Evolutionary conservation across 2,113 vertebrate species (phyloP).

Genomic region (Poecilia latipinna): DNA sequence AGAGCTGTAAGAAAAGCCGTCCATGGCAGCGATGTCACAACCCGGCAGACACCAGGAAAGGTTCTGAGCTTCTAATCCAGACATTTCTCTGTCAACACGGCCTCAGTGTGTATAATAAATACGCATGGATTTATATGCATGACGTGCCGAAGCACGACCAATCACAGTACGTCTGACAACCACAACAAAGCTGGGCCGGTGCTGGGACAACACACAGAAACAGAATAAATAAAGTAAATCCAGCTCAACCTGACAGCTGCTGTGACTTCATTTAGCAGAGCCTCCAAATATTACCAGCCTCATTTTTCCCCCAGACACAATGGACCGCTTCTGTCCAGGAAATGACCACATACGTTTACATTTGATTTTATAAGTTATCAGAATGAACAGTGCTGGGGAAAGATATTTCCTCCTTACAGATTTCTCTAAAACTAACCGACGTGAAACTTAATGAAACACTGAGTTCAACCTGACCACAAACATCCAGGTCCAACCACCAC

Average conservation of each 20-base stretch:
- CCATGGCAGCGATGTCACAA: background rate
- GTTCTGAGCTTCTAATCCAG: conserved; percentile 6
- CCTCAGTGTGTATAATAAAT: background rate
- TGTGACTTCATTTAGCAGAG: conserved; percentile 28
- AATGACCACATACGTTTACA: background rate
- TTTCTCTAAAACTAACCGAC: no score
- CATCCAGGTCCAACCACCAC: no score
- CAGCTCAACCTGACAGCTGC: conserved; percentile 39
- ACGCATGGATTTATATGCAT: background rate
- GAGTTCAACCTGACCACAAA: no score
- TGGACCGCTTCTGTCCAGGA: background rate
- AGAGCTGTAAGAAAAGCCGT: background rate
- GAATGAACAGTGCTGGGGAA: background rate
- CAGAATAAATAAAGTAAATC: conserved; percentile 15
- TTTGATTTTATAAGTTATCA: background rate
- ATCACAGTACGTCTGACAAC: conserved; percentile 5
- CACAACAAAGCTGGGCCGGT: background rate
- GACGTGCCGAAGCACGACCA: conserved; percentile 16
- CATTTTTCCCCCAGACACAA: background rate
- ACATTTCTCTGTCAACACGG: background rate
- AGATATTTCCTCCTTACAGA: no score
- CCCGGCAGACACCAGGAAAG: background rate
- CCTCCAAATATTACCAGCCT: conserved; percentile 22
- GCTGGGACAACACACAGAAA: background rate
- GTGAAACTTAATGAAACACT: no score